Conservation (phyloP, 2,888 invertebrate genomes). For the Synergus itoensis region DNA sequence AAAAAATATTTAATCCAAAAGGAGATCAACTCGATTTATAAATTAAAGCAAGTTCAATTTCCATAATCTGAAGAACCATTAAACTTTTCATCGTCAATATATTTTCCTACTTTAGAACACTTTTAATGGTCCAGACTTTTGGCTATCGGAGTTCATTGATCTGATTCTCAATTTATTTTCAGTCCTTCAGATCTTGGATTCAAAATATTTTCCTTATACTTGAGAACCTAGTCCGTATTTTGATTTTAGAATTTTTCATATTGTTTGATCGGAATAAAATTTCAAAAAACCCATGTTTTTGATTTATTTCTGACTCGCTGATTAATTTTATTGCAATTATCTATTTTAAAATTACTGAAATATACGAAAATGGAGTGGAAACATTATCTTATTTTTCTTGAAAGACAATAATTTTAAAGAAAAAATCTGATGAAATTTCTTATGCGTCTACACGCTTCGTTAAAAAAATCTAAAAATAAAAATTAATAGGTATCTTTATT, state of each 20-base stretch:
- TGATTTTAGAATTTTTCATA: neutral
- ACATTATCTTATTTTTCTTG: no score
- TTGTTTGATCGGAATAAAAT: no score
- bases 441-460: neutral
- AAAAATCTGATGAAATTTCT: no score
- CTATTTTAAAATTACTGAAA: no score
- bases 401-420: no score
- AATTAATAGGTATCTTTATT: neutral
- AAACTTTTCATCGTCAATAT: neutral
- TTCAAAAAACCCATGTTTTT: no score
- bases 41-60: neutral
- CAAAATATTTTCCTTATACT: neutral
- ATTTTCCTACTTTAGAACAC: neutral
- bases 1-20: no score
- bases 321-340: neutral
- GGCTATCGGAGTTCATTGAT: neutral
- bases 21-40: no score
- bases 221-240: slow-evolving; percentile 6
- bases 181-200: neutral
- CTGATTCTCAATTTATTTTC: neutral
- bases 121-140: neutral
- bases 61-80: neutral
- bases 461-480: neutral
- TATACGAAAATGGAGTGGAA: no score
- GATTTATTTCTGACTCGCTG: neutral